Percentiles rank a stretch among this genome's conserved stretches.
Evolutionary conservation across 2,113 vertebrate species (phyloP).

Genomic region (Gopherus evgoodei): DNA sequence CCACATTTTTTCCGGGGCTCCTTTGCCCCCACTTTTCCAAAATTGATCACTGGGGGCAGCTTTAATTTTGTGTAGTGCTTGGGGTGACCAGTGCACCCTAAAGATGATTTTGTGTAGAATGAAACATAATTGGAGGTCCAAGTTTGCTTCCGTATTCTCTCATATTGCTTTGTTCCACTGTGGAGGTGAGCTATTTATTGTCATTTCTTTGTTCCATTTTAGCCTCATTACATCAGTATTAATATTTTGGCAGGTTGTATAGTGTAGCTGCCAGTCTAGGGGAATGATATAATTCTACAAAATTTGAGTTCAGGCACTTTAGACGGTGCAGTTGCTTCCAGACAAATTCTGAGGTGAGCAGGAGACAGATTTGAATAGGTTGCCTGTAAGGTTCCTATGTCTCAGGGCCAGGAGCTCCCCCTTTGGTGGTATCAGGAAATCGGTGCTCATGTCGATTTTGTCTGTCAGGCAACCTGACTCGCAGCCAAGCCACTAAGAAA

Average conservation of each 20-base stretch:
- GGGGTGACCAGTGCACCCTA: neutral
- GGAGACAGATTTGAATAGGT: neutral
- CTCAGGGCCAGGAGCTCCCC: neutral
- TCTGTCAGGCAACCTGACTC: neutral
- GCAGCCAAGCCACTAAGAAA: neutral
- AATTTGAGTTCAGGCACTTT: neutral
- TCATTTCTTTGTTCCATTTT: conserved; percentile 12
- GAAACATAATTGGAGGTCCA: neutral
- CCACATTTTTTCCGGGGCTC: neutral
- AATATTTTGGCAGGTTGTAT: neutral
- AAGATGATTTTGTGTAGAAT: neutral
- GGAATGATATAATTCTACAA: neutral
- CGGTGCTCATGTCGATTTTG: neutral
- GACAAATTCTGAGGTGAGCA: neutral
- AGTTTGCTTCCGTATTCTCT: neutral
- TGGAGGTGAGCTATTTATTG: neutral
- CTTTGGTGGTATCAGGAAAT: neutral
- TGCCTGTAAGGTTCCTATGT: neutral
- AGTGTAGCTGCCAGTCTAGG: neutral
- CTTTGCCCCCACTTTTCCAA: neutral
- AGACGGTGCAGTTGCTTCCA: neutral
- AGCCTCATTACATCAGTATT: neutral
- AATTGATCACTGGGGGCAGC: neutral
- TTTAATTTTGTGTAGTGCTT: neutral
- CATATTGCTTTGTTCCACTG: neutral